Conservation (phyloP, 2,797 vertebrate species). For the Acropternis orthonyx region DNA sequence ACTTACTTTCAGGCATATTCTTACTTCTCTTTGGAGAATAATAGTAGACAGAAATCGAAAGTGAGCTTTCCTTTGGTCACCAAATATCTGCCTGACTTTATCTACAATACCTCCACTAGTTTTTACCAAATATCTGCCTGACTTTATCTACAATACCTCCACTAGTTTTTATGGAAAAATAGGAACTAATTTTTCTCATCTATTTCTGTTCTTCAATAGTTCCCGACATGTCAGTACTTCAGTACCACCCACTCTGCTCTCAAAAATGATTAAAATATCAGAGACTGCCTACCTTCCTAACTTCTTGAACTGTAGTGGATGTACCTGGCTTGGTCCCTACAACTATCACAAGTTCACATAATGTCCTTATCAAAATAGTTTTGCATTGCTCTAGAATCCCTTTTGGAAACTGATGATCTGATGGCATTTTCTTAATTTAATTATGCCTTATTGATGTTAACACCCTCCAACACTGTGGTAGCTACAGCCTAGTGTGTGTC, state of each 20-base stretch:
- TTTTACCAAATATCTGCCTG: not conserved
- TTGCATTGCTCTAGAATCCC: not conserved
- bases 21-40: not conserved
- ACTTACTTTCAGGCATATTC: conserved; percentile 1
- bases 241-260: not conserved
- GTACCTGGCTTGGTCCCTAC: not conserved
- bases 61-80: not conserved
- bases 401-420: not conserved
- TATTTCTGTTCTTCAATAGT: not conserved
- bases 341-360: not conserved
- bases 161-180: not conserved
- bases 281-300: not conserved
- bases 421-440: not conserved
- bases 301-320: not conserved
- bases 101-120: not conserved
- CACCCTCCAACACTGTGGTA: not conserved
- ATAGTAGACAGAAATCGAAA: not conserved
- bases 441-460: not conserved
- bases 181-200: not conserved
- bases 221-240: not conserved
- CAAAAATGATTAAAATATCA: not conserved
- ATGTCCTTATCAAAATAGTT: not conserved
- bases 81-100: not conserved
- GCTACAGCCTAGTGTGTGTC: not conserved
- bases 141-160: not conserved